Base-by-base conservation (phyloP, 1,140 invertebrate species). In the Tetranychus cinnabarinus region DNA sequence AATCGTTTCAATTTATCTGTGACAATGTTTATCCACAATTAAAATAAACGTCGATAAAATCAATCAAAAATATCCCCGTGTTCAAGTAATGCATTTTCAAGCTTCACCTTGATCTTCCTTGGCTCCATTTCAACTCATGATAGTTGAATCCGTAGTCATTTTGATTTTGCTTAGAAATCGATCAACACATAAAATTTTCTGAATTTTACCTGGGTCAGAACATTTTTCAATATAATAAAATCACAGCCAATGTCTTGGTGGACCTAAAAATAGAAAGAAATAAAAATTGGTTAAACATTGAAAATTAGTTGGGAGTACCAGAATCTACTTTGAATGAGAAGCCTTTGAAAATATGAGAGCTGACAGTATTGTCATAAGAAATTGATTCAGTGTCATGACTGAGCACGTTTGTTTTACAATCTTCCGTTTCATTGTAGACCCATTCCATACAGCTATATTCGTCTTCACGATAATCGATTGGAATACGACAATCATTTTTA, bases 31-130 rank as follows among this genome's bases (percentile, higher is more conserved):
- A 23, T 23, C 23, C 23, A 23, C 23, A 23, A 23, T 23, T 23
- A 23, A 23, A 23, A 48, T 67, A 67, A 13, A 59, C 59, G 60
- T 67, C 66, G 2, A 55, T 56, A 7, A 47, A 34, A 54, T 64
- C 56, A 5, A 65, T 61, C 34, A 67, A 48, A 23, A 33, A 67
- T 65, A 60, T 67, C 66, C 12, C 56, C 35, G 23, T 56, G 36
- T 34, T n/a, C 33, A 46, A 61, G 54, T 60, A 10, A 48, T 50
- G 23, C 7, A 6, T 47, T 61, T 35, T 58, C 56, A 23, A 23
- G 23, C 23, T 23, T 23, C 23, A 23, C 23, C 23, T 23, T 23
- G 23, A 23, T 23, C 23, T 23, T 23, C 23, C 23, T 23, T 23
- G 23, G 23, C 23, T 23, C 23, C 23, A 23, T 23, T 23, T 23